Percentiles rank a stretch among this genome's conserved stretches.
Evolutionary conservation across 2,888 invertebrate species (phyloP).

Genomic region (Apoderus coryli): DNA sequence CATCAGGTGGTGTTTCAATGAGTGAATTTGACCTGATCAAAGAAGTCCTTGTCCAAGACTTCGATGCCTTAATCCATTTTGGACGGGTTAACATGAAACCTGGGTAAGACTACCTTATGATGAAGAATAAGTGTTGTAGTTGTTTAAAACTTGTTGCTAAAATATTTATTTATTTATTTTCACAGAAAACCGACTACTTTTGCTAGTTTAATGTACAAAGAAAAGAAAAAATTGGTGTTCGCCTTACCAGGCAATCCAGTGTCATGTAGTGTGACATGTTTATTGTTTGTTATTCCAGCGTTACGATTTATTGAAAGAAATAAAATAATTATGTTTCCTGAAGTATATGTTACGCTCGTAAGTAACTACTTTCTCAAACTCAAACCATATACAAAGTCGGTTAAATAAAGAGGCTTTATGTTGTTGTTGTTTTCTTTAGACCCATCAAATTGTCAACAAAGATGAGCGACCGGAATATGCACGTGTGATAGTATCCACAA

Average conservation of each 20-base stretch:
- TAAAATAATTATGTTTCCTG: slow-evolving; percentile 16
- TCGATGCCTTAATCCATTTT: slow-evolving; percentile 71
- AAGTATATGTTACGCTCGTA: slow-evolving; percentile 12
- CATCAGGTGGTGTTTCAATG: slow-evolving; percentile 96
- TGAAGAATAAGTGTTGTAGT: no score
- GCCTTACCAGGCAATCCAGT: slow-evolving; percentile 91
- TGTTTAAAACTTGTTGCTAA: no score
- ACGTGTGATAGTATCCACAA: slow-evolving; percentile 45
- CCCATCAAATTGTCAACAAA: no score
- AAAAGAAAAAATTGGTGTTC: slow-evolving; percentile 57
- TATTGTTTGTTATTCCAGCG: slow-evolving; percentile 73
- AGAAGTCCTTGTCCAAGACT: slow-evolving; percentile 55
- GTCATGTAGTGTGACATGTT: slow-evolving; percentile 80
- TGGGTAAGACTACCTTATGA: no score
- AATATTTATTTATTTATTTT: no score
- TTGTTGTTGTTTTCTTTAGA: no score
- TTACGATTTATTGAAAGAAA: slow-evolving; percentile 31
- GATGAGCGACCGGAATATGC: slow-evolving; percentile 83
- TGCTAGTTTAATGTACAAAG: slow-evolving; percentile 54
- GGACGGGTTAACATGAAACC: slow-evolving; percentile 93
- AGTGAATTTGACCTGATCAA: slow-evolving; percentile 89
- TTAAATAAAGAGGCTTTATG: no score
- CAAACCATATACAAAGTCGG: no score
- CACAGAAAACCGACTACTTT: slow-evolving; percentile 88
- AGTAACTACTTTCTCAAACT: no score